Percentiles rank a stretch among this genome's conserved stretches.
phyloP scores from a whole-genome alignment of 2,888 invertebrate species.

The Xestobium rufovillosum region DNA sequence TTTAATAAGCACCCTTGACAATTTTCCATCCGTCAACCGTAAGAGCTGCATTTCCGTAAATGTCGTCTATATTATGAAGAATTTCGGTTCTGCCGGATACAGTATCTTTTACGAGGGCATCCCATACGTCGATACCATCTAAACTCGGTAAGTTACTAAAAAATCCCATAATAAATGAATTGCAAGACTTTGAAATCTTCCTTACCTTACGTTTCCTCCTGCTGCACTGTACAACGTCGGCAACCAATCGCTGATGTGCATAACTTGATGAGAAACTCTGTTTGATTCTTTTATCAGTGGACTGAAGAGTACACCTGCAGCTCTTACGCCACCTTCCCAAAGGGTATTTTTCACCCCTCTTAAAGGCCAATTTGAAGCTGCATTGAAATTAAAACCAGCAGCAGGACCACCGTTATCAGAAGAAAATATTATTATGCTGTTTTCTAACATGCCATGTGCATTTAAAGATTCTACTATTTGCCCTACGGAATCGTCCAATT shows the following conservation, averaged over 20 bases:
- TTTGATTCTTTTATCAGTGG: constrained; percentile 51
- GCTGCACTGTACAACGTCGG: constrained; percentile 74
- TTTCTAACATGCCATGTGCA: constrained; percentile 57
- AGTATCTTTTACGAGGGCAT: constrained; percentile 54
- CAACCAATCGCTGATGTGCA: constrained; percentile 84
- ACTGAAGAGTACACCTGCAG: constrained; percentile 74
- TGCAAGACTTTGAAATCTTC: no score
- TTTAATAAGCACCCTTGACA: constrained; percentile 67
- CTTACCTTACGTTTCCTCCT: constrained; percentile 49
- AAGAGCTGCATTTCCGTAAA: constrained; percentile 61
- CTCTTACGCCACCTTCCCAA: constrained; percentile 91
- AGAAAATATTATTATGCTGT: constrained; percentile 81
- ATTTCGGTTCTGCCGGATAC: constrained; percentile 56
- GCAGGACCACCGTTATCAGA: constrained; percentile 90
- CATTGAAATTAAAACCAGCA: constrained; percentile 74
- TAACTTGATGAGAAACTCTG: constrained; percentile 59
- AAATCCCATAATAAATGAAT: no score
- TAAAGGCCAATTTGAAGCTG: constrained; percentile 80
- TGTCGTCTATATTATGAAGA: constrained; percentile 84
- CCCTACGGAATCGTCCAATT: constrained; percentile 86
- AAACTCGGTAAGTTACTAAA: constrained; percentile 40
- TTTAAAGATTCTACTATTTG: constrained; percentile 64
- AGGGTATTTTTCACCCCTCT: constrained; percentile 83
- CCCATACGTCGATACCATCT: constrained; percentile 76
- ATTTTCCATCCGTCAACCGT: constrained; percentile 72